Base-by-base conservation (phyloP, 1,140 invertebrate species). In the Littorina saxatilis region DNA sequence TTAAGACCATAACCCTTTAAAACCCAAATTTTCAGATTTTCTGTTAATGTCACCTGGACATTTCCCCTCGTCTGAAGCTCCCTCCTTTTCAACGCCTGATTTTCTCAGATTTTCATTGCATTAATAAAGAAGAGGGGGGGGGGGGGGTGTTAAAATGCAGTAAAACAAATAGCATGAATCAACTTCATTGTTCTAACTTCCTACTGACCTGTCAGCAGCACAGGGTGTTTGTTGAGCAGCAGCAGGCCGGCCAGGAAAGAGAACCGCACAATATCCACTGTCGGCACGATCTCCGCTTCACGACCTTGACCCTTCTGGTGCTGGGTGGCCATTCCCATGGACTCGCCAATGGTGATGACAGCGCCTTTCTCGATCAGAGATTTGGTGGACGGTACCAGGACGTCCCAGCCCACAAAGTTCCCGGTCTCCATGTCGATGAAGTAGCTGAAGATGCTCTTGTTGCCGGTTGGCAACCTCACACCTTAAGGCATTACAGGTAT, bases 401-500 rank as follows among this genome's bases (percentile, higher is more conserved):
- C 86, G 82, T 91, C 91, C 92, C 92, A 93, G 11, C 88, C 86
- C 5, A 90, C 84, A 89, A 92, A 93, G 81, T 87, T 87, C 72
- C 91, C 91, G 15, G 88, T 87, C 74, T 92, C 89, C 87, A 92
- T 88, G 83, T 93, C 92, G 23, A 93, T 86, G 84, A 93, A 92
- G 83, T 91, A 93, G 66, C 90, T 89, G 84, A 90, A 93, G 35
- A 93, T 90, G 55, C 86, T 91, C 52, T 87, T 87, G 79, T 90
- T 90, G 40, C 90, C 91, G 35, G 91, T 87, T 37, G 92, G 92
- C 17, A 93, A 83, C 70, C 91, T 86, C n/a, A 93, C 88, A 74
- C 92, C 91, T 92, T 66, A 2, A 61, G 37, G 23, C 80, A 0
- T 27, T 20, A n/a, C n/a, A n/a, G n/a, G n/a, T n/a, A n/a, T n/a